Base-by-base conservation (phyloP, 53 echinoderm and acorn worm species). In the Hippasteria phrygiana region DNA sequence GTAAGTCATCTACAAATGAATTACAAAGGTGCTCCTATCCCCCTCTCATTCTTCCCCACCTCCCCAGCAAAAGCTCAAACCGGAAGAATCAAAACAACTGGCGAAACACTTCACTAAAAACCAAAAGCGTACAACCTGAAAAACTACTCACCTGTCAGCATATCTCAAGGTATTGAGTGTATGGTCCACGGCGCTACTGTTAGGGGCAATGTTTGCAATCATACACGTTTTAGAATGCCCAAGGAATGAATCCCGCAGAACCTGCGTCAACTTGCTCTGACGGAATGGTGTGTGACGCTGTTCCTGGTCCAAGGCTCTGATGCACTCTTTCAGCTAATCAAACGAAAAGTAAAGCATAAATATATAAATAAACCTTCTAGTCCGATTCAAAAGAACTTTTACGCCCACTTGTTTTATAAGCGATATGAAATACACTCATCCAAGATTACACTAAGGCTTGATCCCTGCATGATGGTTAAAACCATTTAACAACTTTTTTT, bases 141-240 rank as follows among this genome's bases (percentile, higher is more conserved):
- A n/a, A 11, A 11, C 64, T 3, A 2, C 31, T 31, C 91, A 97
- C 97, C 97, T 95, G 89, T 95, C 95, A 31, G 97, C 97, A 76
- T 97, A 97, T 97, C 95, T 95, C 37, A 97, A 92, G 24, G 97
- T 97, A 71, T 97, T 97, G 55, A 97, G 91, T 12, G 97, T 97
- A 74, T 97, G 94, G 34, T 97, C 97, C 65, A 92, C 88, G 32
- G 97, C 88, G 17, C 84, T 75, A 71, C 75, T 86, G 42, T 90
- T 88, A 26, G 97, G 97, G 16, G 93, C 77, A 39, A 97, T 90
- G 67, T 92, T 96, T 10, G 97, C 97, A 24, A 97, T 92, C 97
- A 97, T 97, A 62, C 97, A 97, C 27, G 97, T 97, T 76, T 87
- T 67, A 7, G 97, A 93, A 24, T 93, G 88, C 10, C 97, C 97